Percentiles rank a stretch among this genome's conserved stretches.
Evolutionary conservation across 1,140 invertebrate genomes (phyloP).

Genomic region (Lasioglossum baleicum): DNA sequence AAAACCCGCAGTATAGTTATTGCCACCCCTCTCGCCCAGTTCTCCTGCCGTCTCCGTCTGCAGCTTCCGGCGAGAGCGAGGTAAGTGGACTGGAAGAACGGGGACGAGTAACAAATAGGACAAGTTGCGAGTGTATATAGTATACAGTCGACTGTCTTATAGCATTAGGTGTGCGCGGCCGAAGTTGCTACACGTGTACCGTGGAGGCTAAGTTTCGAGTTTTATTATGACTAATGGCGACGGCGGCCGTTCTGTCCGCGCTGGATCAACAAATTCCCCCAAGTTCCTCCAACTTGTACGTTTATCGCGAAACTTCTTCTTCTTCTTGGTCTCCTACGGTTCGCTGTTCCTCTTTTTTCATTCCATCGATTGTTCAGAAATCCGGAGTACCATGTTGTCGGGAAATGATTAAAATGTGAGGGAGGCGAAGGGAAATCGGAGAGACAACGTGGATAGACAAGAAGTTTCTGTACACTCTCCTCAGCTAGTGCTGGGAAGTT

Average conservation of each 20-base stretch:
- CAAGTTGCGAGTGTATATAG: no score
- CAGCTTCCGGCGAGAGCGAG: no score
- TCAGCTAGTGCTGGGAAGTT: neutral
- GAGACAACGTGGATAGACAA: neutral
- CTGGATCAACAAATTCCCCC: no score
- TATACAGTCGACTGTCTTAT: no score
- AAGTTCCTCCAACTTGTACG: no score
- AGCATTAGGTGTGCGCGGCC: neutral
- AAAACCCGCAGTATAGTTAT: no score
- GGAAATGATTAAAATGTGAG: no score
- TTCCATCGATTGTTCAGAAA: neutral
- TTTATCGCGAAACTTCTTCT: neutral
- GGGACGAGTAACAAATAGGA: no score
- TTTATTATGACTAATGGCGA: conserved; percentile 3
- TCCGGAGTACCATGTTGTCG: neutral
- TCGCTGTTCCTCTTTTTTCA: no score
- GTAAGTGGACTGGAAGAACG: no score
- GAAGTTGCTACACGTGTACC: neutral
- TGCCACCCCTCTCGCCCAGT: no score
- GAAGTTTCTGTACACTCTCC: neutral
- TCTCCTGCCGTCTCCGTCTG: no score
- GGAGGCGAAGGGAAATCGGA: neutral
- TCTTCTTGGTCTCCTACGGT: neutral
- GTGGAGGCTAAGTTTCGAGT: neutral
- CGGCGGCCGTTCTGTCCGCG: neutral